Percentiles rank a stretch among this genome's conserved stretches.
phyloP scores from a whole-genome alignment of 2,888 invertebrate genomes.

The Saturnia pavonia region DNA sequence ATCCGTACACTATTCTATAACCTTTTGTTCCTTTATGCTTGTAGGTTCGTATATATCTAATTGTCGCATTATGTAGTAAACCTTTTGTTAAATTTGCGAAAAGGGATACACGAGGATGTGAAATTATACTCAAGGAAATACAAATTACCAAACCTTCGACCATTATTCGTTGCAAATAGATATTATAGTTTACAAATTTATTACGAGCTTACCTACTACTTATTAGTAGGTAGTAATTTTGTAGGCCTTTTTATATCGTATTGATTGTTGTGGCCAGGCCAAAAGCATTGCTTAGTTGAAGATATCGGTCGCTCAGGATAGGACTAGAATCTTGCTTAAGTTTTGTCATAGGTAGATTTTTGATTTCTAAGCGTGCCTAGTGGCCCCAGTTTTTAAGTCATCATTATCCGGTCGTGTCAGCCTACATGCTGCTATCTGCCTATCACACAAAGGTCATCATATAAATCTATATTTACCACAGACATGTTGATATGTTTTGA shows the following conservation, averaged over 20 bases:
- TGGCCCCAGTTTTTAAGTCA: too few species aligned
- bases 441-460: too few species aligned
- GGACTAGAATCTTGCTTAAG: too few species aligned
- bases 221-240: not conserved
- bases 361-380: too few species aligned
- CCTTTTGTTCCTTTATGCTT: slow-evolving; percentile 2
- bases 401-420: too few species aligned
- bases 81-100: slow-evolving; percentile 3
- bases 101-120: not conserved
- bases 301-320: too few species aligned
- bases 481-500: too few species aligned
- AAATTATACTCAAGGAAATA: slow-evolving; percentile 7
- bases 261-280: not conserved
- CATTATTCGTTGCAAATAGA: not conserved
- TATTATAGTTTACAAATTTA: not conserved
- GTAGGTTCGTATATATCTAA: not conserved
- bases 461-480: too few species aligned
- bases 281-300: too few species aligned
- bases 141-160: not conserved
- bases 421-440: too few species aligned
- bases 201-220: not conserved
- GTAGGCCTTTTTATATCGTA: not conserved
- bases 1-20: not conserved
- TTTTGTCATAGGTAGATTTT: too few species aligned
- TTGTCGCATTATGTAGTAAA: not conserved